Evolutionary conservation across 2,797 vertebrate species (phyloP).

Genomic region (Babyrousa celebensis): DNA sequence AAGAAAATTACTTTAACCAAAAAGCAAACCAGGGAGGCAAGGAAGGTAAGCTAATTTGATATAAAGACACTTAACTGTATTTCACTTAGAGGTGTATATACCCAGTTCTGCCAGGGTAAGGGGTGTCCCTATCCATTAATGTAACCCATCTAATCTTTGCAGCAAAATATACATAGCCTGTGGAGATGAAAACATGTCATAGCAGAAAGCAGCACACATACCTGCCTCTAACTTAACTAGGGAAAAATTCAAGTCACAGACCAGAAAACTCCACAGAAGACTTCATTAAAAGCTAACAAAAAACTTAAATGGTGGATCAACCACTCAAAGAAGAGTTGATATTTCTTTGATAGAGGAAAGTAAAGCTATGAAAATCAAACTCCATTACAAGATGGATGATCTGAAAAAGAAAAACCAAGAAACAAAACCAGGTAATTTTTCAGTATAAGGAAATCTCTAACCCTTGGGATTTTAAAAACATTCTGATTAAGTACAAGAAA

Average conservation of each 20-base stretch:
- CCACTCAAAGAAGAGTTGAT: not conserved
- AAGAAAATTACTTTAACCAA: conserved; percentile 36
- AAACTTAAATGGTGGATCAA: not conserved
- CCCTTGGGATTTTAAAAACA: conserved; percentile 51
- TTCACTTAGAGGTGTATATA: not conserved
- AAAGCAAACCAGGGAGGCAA: not conserved
- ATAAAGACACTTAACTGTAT: not conserved
- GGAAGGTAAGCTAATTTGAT: not conserved
- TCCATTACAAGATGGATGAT: not conserved
- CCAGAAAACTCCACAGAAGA: not conserved
- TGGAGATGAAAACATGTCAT: not conserved
- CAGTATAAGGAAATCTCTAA: conserved; percentile 64
- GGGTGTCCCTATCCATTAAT: not conserved
- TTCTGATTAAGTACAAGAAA: not conserved
- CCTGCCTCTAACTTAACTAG: not conserved
- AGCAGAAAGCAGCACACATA: not conserved
- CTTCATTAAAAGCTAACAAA: not conserved
- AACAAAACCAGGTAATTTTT: conserved; percentile 62
- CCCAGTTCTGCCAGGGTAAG: not conserved
- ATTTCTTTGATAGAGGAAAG: not conserved
- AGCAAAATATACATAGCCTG: not conserved
- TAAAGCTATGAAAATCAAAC: conserved; percentile 52
- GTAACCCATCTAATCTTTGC: not conserved
- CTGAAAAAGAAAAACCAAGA: conserved; percentile 45
- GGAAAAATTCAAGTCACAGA: not conserved